Conservation (phyloP, 2,113 vertebrate genomes). For the Paramormyrops kingsleyae region DNA sequence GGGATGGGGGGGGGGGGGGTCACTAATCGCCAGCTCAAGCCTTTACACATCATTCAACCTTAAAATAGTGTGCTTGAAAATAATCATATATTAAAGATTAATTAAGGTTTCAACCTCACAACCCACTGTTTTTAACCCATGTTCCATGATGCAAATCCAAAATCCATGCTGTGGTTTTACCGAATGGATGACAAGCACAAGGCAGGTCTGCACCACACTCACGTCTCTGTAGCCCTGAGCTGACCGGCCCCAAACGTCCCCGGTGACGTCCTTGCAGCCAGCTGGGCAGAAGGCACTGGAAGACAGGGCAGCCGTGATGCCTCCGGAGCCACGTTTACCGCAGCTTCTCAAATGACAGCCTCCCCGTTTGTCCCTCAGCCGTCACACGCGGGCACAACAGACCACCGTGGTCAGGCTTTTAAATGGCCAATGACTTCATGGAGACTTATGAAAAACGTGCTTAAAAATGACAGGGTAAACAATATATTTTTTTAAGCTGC, state of each 20-base stretch:
- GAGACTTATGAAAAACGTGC: background rate
- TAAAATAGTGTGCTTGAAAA: background rate
- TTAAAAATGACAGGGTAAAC: background rate
- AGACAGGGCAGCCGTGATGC: background rate
- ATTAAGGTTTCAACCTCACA: background rate
- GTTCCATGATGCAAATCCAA: background rate
- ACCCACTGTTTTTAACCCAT: background rate
- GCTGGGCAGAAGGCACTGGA: slow-evolving; percentile 74
- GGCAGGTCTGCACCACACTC: slow-evolving; percentile 37
- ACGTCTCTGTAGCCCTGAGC: slow-evolving; percentile 78
- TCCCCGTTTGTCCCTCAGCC: background rate
- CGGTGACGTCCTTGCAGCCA: slow-evolving; percentile 67
- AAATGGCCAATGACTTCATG: background rate
- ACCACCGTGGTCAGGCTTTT: background rate
- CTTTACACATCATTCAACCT: background rate
- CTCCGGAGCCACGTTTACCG: background rate
- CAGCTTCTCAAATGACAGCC: background rate
- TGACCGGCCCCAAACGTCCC: slow-evolving; percentile 75
- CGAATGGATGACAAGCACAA: background rate
- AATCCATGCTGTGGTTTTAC: background rate
- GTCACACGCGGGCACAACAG: background rate
- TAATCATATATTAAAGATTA: background rate
- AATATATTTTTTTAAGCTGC: background rate
- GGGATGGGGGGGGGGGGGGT: background rate
- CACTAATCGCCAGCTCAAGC: background rate